Conservation (phyloP, 2,113 vertebrate genomes). For the Picathartes gymnocephalus region DNA sequence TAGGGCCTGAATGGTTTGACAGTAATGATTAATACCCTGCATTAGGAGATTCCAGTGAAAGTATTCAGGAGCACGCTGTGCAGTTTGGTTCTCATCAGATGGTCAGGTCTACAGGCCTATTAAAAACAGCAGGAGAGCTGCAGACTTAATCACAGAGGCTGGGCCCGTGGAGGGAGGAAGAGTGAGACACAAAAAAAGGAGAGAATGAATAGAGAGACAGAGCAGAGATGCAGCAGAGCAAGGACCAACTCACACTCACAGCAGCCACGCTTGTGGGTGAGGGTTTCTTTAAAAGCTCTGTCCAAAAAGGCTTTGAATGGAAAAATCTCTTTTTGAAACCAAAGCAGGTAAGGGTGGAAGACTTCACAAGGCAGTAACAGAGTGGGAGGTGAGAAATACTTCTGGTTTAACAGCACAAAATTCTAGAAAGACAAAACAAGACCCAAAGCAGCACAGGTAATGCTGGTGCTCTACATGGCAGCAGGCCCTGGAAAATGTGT, state of each 20-base stretch:
- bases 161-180: conserved; percentile 66
- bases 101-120: conserved; percentile 73
- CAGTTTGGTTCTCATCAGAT: conserved; percentile 74
- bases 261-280: rapidly evolving
- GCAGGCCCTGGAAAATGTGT: background rate
- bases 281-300: background rate
- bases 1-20: conserved; percentile 74
- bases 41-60: conserved; percentile 86
- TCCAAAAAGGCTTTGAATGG: background rate
- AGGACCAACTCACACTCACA: background rate
- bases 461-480: background rate
- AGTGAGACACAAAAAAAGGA: conserved; percentile 37
- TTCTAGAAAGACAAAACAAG: background rate
- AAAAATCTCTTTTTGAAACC: background rate
- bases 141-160: conserved; percentile 81
- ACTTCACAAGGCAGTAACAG: rapidly evolving
- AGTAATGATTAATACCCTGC: conserved; percentile 84
- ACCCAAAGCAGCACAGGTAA: background rate
- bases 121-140: conserved; percentile 79
- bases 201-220: conserved; percentile 24
- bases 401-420: background rate
- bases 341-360: background rate
- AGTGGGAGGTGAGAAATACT: background rate
- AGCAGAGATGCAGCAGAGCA: background rate
- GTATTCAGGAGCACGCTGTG: conserved; percentile 72